Evolutionary conservation across 2,888 invertebrate genomes (phyloP).

Genomic region (Callyntrura sp.): DNA sequence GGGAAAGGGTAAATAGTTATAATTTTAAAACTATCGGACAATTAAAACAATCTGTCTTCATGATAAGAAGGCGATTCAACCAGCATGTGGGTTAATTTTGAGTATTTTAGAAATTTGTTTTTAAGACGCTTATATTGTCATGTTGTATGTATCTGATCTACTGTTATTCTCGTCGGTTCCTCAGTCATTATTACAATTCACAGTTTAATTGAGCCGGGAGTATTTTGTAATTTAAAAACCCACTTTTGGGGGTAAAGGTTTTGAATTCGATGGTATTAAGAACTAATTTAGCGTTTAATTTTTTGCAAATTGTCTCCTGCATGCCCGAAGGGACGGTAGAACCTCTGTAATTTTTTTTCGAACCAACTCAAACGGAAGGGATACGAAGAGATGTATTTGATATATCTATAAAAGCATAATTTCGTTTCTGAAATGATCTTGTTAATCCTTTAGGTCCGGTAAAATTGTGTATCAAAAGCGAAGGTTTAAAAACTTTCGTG

Average conservation of each 20-base stretch:
- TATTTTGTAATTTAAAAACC: constrained; percentile 6
- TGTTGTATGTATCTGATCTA: background rate
- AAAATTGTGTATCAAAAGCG: constrained; percentile 31
- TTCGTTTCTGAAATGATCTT: constrained; percentile 9
- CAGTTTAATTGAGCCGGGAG: constrained; percentile 5
- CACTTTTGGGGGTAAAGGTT: constrained; percentile 13
- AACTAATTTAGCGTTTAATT: constrained; percentile 21
- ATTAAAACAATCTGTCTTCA: constrained; percentile 58
- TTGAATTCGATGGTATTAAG: constrained; percentile 4
- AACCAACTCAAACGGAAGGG: constrained; percentile 45
- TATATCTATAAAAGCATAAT: background rate
- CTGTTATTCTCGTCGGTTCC: constrained; percentile 13
- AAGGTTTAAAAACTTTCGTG: background rate
- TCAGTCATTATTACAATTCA: background rate
- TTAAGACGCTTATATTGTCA: constrained; percentile 8
- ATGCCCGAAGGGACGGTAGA: constrained; percentile 36
- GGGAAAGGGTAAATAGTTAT: constrained; percentile 67
- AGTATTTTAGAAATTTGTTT: constrained; percentile 28
- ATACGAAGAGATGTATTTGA: constrained; percentile 23
- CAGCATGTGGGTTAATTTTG: constrained; percentile 14
- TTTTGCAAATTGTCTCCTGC: no score
- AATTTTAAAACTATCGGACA: constrained; percentile 49
- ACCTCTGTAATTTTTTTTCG: constrained; percentile 51
- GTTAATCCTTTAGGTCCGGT: constrained; percentile 63
- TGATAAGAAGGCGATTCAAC: constrained; percentile 11